A percentile compares a stretch with the other conserved stretches of the same genome.
These are phyloP conservation scores for Lerema accius DNA, from an alignment of 1,140 invertebrate genomes.

Conservation along the genomic window DNA sequence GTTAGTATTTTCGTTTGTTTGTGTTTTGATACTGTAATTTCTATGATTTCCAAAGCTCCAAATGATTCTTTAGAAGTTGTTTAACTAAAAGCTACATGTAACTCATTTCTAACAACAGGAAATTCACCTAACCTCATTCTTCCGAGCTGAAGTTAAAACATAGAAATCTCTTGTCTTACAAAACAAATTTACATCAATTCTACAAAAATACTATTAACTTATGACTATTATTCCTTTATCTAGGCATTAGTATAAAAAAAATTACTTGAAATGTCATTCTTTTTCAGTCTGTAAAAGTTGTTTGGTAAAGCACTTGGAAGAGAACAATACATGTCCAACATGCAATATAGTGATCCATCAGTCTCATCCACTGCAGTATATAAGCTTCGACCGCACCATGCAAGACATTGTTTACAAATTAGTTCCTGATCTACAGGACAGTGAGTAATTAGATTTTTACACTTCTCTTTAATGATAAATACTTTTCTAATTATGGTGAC, in stretches of 20 bases:
- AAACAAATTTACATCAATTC: background rate
- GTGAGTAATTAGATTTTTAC: too few relatives aligned
- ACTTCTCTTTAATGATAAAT: too few relatives aligned
- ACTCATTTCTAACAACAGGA: background rate
- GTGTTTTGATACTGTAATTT: slow-evolving; percentile 8
- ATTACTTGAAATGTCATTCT: background rate
- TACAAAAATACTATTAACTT: background rate
- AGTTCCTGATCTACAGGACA: slow-evolving; percentile 95
- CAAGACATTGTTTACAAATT: slow-evolving; percentile 99
- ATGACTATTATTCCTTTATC: background rate
- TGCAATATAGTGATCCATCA: slow-evolving; percentile 99
- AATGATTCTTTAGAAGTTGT: too few relatives aligned
- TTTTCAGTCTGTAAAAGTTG: slow-evolving; percentile 98
- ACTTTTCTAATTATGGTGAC: too few relatives aligned
- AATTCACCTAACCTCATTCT: background rate
- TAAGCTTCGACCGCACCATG: slow-evolving; percentile 98
- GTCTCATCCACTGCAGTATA: slow-evolving; percentile 97
- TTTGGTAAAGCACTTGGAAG: slow-evolving; percentile 97
- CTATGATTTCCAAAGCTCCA: background rate
- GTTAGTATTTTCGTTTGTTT: slow-evolving; percentile 83
- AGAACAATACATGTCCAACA: slow-evolving; percentile 98
- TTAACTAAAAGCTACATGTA: too few relatives aligned
- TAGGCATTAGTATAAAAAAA: background rate
- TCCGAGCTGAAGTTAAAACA: background rate
- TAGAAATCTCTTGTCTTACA: background rate